Base-by-base conservation (phyloP, 2,888 invertebrate species). In the Erannis defoliaria region DNA sequence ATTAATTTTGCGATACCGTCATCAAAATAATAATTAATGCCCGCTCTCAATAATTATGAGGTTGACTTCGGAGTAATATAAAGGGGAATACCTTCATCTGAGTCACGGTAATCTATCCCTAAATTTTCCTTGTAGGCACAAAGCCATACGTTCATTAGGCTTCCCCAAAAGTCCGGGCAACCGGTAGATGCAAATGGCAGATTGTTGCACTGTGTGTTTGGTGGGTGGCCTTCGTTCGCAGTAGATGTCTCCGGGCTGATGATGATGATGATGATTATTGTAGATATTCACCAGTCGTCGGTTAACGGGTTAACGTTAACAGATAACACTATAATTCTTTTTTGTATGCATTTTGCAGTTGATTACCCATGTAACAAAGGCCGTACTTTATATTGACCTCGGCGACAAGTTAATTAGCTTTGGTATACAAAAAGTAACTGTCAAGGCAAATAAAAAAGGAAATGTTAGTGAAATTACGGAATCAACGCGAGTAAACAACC, bases 321-420 rank as follows among this genome's bases (percentile, higher is more conserved):
- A 16, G 33, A 37, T 43, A 43, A 33, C 19, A 37, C 23, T 38
- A 26, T 35, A 54, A 53, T 48, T 40, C 10, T 29, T 81, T 75
- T 78, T 74, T 76, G 59, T 67, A 55, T 37, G 49, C 48, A 72
- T 76, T 76, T 75, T 75, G 78, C 91, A 89, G 86, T 88, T 90
- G 90, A 87, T 84, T 85, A 89, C 74, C 67, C 89, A 90, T 78
- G 86, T 88, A 88, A 85, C 75, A 86, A 89, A 90, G 86, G 88
- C 80, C 84, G 72, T 57, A 38, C 50, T 72, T 81, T 81, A 63
- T 57, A 29, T 49, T 72, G 79, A 76, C 78, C 84, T 83, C 77
- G 74, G 70, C 71, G 61, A 75, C 67, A 68, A 67, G 63, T 69
- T 87, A 88, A 88, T 88, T 82, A 85, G 72, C 71, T 74, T 75